Conservation (phyloP, 2,797 vertebrate genomes). For the Caiman crocodilus region DNA sequence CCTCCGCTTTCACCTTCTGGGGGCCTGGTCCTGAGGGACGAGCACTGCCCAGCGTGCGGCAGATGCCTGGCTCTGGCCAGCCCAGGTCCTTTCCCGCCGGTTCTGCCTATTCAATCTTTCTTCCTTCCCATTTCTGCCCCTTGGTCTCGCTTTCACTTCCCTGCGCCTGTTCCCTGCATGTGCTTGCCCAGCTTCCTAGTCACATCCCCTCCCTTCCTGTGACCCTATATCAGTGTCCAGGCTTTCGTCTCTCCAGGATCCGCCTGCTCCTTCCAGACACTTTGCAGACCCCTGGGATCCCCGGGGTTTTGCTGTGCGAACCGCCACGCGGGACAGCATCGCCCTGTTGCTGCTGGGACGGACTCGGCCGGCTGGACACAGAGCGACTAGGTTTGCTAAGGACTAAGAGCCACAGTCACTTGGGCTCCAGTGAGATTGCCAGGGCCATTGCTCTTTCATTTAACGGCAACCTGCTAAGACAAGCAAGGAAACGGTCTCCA, state of each 20-base stretch:
- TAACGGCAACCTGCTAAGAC: background rate
- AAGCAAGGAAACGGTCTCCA: background rate
- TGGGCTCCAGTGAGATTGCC: background rate
- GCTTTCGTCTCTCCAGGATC: background rate
- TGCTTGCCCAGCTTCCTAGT: background rate
- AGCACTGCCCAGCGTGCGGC: background rate
- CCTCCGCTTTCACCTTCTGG: background rate
- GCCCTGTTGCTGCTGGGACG: background rate
- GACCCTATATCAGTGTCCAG: background rate
- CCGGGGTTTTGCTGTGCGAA: background rate
- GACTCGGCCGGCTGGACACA: background rate
- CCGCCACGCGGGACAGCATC: background rate
- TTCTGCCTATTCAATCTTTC: background rate
- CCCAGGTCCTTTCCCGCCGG: background rate
- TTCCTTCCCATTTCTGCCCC: background rate
- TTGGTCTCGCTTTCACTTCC: background rate
- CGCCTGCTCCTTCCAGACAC: background rate
- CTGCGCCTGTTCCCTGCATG: background rate
- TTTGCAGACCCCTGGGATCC: too few species aligned
- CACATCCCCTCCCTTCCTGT: background rate
- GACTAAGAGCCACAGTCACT: background rate
- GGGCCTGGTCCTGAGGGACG: background rate
- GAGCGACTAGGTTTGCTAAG: background rate
- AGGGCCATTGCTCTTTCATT: background rate
- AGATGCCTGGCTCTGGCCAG: background rate